A percentile compares a stretch with the other conserved stretches of the same genome.
Evolutionary conservation across 2,888 invertebrate genomes (phyloP).

Genomic region (Nematopogon swammerdamellus): DNA sequence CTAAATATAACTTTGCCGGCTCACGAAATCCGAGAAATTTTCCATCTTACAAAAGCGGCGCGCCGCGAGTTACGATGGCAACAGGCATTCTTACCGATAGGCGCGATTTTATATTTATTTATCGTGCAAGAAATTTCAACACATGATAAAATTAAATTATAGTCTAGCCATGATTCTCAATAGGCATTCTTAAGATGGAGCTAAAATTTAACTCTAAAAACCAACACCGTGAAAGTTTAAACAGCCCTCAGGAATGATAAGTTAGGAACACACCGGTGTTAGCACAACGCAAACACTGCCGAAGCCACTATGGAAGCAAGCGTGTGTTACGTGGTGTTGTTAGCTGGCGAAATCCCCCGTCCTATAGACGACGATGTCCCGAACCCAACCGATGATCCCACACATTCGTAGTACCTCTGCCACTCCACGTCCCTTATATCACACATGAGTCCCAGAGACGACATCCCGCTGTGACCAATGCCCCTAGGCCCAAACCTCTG

Average conservation of each 20-base stretch:
- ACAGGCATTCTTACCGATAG: background rate
- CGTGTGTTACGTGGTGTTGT: slow-evolving; percentile 19
- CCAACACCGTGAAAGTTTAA: too few species aligned
- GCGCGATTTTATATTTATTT: too few species aligned
- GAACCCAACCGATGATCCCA: background rate
- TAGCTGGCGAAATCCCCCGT: slow-evolving; percentile 18
- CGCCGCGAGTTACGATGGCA: background rate
- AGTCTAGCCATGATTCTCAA: too few species aligned
- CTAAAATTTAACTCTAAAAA: too few species aligned
- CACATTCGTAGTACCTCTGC: slow-evolving; percentile 60
- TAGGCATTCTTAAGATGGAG: too few species aligned
- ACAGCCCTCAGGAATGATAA: too few species aligned
- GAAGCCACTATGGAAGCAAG: slow-evolving; percentile 15
- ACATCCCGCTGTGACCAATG: slow-evolving; percentile 89
- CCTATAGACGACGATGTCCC: slow-evolving; percentile 6
- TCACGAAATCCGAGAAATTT: slow-evolving; percentile 47
- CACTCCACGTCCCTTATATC: slow-evolving; percentile 76
- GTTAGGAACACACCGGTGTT: too few species aligned
- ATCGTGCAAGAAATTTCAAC: too few species aligned
- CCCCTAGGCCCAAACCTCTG: slow-evolving; percentile 94
- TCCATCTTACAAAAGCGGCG: background rate
- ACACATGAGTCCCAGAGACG: slow-evolving; percentile 79
- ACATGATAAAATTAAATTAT: too few species aligned
- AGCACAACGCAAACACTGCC: slow-evolving; percentile 7
- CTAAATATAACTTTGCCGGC: slow-evolving; percentile 54